These are phyloP conservation scores for Alouatta caraya DNA, from an alignment of 2,797 vertebrate genomes.

Conservation along the genomic window DNA sequence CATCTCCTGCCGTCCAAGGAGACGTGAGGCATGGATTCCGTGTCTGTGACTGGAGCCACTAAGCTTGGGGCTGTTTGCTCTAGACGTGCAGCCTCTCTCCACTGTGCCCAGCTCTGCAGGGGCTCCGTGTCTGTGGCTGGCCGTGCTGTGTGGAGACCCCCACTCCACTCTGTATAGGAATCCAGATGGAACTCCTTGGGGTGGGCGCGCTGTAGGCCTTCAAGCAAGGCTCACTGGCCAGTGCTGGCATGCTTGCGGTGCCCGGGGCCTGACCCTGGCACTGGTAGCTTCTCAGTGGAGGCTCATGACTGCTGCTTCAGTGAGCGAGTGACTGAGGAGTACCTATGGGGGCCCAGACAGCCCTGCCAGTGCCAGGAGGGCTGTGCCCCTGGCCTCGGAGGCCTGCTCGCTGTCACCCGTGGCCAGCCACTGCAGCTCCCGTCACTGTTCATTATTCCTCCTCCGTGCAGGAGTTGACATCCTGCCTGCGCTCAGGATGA, in stretches of 20 bases:
- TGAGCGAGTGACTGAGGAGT: not conserved
- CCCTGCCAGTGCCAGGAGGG: too few species aligned
- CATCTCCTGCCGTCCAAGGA: not conserved
- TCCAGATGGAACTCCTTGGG: not conserved
- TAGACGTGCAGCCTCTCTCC: not conserved
- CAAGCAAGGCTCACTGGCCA: accelerated
- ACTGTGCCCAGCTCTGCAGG: not conserved
- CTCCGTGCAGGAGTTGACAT: slow-evolving; percentile 83
- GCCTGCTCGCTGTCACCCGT: accelerated
- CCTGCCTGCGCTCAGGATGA: slow-evolving; percentile 88
- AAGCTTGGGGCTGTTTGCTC: not conserved
- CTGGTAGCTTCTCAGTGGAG: not conserved
- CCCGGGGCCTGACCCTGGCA: not conserved
- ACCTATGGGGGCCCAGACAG: not conserved
- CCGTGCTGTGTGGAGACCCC: not conserved
- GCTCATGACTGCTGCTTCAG: not conserved
- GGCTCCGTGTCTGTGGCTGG: not conserved
- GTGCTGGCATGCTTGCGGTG: not conserved
- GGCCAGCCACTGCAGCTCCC: slow-evolving; percentile 27
- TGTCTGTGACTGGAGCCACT: not conserved
- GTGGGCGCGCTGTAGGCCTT: too few species aligned
- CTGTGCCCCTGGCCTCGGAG: not conserved
- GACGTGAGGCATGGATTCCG: not conserved
- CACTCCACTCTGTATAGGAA: not conserved
- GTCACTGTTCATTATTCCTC: slow-evolving; percentile 81